Evolutionary conservation across 2,797 vertebrate genomes (phyloP).

Genomic region (Poecilia picta): DNA sequence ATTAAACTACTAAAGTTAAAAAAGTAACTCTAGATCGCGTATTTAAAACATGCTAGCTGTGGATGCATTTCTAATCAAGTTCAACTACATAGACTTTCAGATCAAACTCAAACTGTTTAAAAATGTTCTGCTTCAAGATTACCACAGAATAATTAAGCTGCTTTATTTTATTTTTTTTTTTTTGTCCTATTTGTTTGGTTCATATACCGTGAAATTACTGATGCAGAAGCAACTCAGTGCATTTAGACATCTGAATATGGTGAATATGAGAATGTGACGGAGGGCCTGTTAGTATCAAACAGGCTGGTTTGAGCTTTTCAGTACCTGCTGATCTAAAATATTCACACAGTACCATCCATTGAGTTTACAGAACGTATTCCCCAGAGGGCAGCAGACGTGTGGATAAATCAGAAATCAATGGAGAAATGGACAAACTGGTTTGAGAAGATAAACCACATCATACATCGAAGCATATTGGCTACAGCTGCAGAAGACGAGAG

Average conservation of each 20-base stretch:
- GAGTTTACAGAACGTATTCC: not conserved
- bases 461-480: not conserved
- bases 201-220: not conserved
- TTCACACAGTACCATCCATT: not conserved
- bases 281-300: not conserved
- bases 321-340: not conserved
- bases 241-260: not conserved
- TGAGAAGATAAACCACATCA: not conserved
- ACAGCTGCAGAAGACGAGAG: not conserved
- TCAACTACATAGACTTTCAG: not conserved
- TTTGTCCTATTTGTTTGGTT: not conserved
- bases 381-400: not conserved
- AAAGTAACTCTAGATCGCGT: not conserved
- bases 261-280: not conserved
- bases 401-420: not conserved
- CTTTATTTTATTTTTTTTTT: not conserved
- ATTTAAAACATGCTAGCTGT: not conserved
- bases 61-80: not conserved
- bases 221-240: not conserved
- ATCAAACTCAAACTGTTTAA: not conserved
- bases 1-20: not conserved
- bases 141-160: not conserved
- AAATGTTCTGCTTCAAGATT: not conserved
- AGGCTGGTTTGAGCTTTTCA: not conserved
- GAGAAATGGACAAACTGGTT: not conserved